phyloP scores from a whole-genome alignment of 2,888 invertebrate genomes.

The Himalopsyche kuldschensis region DNA sequence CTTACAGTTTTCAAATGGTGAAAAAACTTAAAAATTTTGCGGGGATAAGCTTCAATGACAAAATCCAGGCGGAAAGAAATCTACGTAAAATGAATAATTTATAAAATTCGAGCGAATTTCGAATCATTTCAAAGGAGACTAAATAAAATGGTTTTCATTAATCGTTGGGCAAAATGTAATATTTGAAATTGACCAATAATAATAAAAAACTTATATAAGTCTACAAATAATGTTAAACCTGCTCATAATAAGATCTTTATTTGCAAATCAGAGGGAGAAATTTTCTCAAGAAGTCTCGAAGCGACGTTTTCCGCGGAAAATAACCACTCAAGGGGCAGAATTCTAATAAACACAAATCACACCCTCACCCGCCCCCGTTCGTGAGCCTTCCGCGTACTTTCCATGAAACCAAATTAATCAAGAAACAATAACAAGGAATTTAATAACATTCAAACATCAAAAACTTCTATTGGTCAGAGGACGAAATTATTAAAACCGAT shows the following conservation, averaged over 20 bases:
- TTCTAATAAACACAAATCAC: neutral
- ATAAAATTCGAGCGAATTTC: no score
- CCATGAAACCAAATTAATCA: conserved; percentile 19
- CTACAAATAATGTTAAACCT: neutral
- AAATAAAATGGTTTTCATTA: no score
- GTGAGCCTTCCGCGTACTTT: neutral
- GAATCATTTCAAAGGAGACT: no score
- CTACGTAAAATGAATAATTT: no score
- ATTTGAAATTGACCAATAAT: neutral
- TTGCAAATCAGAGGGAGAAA: neutral
- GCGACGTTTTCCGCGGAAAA: neutral
- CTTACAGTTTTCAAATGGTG: no score
- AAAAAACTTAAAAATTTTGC: no score
- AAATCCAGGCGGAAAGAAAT: no score
- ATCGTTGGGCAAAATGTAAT: no score
- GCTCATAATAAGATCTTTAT: neutral
- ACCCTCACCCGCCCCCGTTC: neutral
- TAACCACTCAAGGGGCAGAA: neutral
- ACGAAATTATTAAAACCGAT: neutral
- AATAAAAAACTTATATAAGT: neutral
- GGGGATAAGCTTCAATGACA: no score
- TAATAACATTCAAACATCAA: conserved; percentile 16
- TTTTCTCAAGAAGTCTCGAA: neutral
- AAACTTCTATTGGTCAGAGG: neutral
- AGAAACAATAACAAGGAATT: conserved; percentile 30